Evolutionary conservation across 1,140 invertebrate genomes (phyloP).

Genomic region (Pogonus chalceus): DNA sequence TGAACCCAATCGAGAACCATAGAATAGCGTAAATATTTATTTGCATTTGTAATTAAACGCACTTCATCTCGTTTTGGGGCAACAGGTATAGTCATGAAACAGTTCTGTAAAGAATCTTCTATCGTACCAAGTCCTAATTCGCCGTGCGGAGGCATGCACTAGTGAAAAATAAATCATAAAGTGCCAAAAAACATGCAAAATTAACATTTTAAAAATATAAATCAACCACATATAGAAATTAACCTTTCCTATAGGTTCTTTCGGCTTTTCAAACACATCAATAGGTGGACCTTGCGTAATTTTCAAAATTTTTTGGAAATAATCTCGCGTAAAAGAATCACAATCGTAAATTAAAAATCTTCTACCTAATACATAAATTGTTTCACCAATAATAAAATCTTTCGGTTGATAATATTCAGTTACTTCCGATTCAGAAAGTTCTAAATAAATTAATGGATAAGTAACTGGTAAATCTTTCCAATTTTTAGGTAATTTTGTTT

Average conservation of each 20-base stretch:
- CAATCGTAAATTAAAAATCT: constrained; percentile 69
- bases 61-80: constrained; percentile 57
- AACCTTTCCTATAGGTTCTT: constrained; percentile 13
- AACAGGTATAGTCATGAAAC: constrained; percentile 54
- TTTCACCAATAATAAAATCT: constrained; percentile 66
- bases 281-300: constrained; percentile 29
- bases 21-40: constrained; percentile 48
- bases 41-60: constrained; percentile 49
- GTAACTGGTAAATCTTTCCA: constrained; percentile 56
- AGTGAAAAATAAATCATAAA: constrained; percentile 9
- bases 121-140: constrained; percentile 53
- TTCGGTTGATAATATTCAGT: constrained; percentile 61
- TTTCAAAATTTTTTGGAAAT: constrained; percentile 35
- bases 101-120: constrained; percentile 63
- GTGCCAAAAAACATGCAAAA: neutral
- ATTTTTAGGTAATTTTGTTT: constrained; percentile 62
- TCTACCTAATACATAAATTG: constrained; percentile 53
- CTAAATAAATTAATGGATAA: constrained; percentile 46
- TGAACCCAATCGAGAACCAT: constrained; percentile 54
- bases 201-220: neutral
- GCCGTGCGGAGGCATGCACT: constrained; percentile 51
- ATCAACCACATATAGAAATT: neutral
- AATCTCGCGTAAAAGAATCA: constrained; percentile 69
- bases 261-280: constrained; percentile 19
- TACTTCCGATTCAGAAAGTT: constrained; percentile 56